Evolutionary conservation across 2,888 invertebrate genomes (phyloP).

Genomic region (Tenthredo mesomela): DNA sequence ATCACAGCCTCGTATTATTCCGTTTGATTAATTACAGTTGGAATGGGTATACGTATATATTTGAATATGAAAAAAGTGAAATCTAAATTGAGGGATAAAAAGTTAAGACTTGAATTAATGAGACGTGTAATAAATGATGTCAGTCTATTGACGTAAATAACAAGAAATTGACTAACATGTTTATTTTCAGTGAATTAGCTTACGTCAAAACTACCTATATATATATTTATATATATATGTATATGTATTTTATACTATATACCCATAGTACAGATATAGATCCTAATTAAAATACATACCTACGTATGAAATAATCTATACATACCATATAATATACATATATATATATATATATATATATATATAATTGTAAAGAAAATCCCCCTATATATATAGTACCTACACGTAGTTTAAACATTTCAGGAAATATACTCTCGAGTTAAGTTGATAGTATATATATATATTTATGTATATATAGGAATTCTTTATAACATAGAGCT

Average conservation of each 20-base stretch:
- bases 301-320: no score
- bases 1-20: not conserved
- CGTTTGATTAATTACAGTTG: conserved; percentile 9
- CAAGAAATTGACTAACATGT: conserved; percentile 13
- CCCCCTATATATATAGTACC: not conserved
- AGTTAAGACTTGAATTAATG: conserved; percentile 10
- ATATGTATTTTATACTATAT: no score
- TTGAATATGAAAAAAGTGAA: conserved; percentile 41
- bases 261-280: no score
- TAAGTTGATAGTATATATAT: not conserved
- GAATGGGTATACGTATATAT: no score
- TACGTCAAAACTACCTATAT: not conserved
- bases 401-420: not conserved
- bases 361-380: not conserved
- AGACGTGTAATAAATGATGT: conserved; percentile 31
- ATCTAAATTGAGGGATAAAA: conserved; percentile 33
- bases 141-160: conserved; percentile 25
- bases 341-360: no score
- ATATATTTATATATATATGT: no score
- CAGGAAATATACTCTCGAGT: not conserved
- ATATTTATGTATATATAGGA: not conserved
- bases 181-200: not conserved
- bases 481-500: not conserved
- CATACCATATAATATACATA: no score
- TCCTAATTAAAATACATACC: no score